These are phyloP conservation scores for Rhadina sibilatrix DNA, from an alignment of 2,113 vertebrate genomes.

Conservation along the genomic window DNA sequence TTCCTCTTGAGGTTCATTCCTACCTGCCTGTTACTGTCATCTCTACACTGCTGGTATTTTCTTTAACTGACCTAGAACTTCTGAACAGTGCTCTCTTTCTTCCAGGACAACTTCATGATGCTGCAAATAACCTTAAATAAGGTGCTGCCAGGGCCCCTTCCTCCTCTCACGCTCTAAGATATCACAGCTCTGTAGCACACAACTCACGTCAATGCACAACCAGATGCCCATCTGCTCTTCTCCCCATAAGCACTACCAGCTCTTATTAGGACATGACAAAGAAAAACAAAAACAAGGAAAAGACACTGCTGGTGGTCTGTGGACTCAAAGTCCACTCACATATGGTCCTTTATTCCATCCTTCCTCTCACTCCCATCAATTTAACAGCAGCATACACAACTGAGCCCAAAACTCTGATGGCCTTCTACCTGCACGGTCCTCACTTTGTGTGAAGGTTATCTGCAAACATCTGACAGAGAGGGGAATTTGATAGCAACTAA, in stretches of 20 bases:
- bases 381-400: background rate
- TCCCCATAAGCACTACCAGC: background rate
- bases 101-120: background rate
- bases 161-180: background rate
- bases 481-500: background rate
- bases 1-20: background rate
- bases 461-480: rapidly evolving
- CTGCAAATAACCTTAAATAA: background rate
- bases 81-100: background rate
- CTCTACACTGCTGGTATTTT: background rate
- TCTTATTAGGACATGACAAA: background rate
- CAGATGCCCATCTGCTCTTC: background rate
- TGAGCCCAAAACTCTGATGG: background rate
- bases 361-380: background rate
- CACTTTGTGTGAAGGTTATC: background rate
- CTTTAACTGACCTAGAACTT: background rate
- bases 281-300: background rate
- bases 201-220: background rate
- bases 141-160: background rate
- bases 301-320: background rate
- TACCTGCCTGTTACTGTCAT: background rate
- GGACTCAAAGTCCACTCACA: rapidly evolving
- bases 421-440: background rate
- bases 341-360: background rate
- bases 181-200: background rate